Conservation (phyloP, 2,888 invertebrate genomes). For the Melipona bicolor region DNA sequence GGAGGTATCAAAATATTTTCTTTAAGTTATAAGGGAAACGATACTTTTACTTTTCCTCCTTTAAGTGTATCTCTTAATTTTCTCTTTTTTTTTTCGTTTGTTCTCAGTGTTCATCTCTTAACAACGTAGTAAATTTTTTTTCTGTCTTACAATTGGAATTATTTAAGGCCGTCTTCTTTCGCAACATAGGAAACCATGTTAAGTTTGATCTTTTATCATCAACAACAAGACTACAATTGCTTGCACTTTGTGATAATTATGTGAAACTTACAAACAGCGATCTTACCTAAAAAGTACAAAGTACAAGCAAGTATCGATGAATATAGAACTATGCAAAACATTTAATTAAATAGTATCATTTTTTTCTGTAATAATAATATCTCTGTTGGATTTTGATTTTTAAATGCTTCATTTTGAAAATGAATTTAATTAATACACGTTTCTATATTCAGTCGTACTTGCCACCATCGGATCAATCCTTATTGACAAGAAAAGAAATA, state of each 20-base stretch:
- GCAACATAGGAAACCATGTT: constrained; percentile 77
- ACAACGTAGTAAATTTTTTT: constrained; percentile 72
- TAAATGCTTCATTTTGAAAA: constrained; percentile 12
- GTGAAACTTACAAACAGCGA: constrained; percentile 75
- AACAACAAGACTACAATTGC: constrained; percentile 59
- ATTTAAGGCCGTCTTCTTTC: constrained; percentile 79
- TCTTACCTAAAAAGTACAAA: constrained; percentile 49
- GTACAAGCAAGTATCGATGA: constrained; percentile 44
- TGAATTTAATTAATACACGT: constrained; percentile 13
- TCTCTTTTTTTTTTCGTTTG: constrained; percentile 34
- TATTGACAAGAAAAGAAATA: constrained; percentile 48
- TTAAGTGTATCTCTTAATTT: constrained; percentile 55
- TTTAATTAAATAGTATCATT: not conserved
- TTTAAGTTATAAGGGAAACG: constrained; percentile 75
- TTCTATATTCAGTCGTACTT: constrained; percentile 55
- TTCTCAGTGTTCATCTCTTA: constrained; percentile 67
- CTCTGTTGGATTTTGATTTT: constrained; percentile 40
- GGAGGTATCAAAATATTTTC: constrained; percentile 83
- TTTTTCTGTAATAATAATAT: constrained; percentile 2
- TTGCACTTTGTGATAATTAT: constrained; percentile 64
- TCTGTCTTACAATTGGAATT: constrained; percentile 71
- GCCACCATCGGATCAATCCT: constrained; percentile 38
- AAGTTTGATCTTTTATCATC: constrained; percentile 73
- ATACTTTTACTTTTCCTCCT: constrained; percentile 56
- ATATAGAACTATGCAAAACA: constrained; percentile 47